Evolutionary conservation across 2,113 vertebrate species (phyloP).

Genomic region (Prietella phreatophila): DNA sequence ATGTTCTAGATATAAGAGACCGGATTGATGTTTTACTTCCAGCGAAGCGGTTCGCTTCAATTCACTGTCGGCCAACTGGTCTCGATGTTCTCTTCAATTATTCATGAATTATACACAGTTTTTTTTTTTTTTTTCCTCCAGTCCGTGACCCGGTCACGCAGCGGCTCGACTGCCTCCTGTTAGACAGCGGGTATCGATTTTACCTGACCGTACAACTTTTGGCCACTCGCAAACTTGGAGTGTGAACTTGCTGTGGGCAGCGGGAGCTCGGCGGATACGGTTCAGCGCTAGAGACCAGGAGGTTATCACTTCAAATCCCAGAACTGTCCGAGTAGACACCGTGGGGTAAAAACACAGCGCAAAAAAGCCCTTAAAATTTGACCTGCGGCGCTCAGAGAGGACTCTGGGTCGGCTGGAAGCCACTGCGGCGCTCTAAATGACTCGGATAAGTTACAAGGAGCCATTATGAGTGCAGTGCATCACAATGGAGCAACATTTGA

Average conservation of each 20-base stretch:
- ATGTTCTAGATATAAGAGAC: not conserved
- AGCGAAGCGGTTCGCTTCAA: not conserved
- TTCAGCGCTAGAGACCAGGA: no score
- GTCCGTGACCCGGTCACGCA: not conserved
- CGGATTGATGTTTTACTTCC: not conserved
- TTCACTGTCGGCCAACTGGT: not conserved
- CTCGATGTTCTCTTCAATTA: not conserved
- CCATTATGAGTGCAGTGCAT: not conserved
- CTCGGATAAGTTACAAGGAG: not conserved
- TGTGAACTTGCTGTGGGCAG: not conserved
- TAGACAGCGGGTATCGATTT: not conserved
- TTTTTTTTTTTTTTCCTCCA: not conserved
- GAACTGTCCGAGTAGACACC: not conserved
- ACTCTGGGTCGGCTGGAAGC: not conserved
- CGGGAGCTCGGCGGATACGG: not conserved
- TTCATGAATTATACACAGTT: not conserved
- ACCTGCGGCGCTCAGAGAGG: not conserved
- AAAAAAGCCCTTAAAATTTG: not conserved
- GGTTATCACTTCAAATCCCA: conserved; percentile 3
- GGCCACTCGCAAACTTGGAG: not conserved
- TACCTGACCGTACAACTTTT: not conserved
- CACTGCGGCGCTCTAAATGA: not conserved
- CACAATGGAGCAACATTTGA: not conserved
- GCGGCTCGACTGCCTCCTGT: not conserved
- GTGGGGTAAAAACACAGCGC: not conserved